Evolutionary conservation across 1,140 invertebrate species (phyloP).

Genomic region (Stenopsyche tienmushanensis): DNA sequence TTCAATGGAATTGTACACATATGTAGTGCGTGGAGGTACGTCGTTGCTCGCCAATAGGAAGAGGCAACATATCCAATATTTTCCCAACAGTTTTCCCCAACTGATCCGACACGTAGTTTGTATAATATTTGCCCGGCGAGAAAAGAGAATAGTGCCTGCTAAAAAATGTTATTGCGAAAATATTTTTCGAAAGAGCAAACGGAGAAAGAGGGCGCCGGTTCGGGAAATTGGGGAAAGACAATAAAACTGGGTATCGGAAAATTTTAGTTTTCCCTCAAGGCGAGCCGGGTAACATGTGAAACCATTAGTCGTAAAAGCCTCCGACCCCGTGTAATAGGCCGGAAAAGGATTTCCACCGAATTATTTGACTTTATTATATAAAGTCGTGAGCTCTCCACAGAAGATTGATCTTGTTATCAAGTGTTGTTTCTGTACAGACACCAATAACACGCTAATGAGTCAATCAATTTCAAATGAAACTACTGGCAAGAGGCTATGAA

Average conservation of each 20-base stretch:
- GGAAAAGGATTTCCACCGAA: constrained; percentile 14
- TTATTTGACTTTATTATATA: constrained; percentile 26
- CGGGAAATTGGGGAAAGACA: constrained; percentile 21
- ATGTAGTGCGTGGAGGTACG: too few species aligned
- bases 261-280: constrained; percentile 17
- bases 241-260: constrained; percentile 28
- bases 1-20: too few species aligned
- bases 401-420: too few species aligned
- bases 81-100: constrained; percentile 6
- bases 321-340: constrained; percentile 1
- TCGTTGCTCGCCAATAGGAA: too few species aligned
- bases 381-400: too few species aligned
- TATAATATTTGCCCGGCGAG: constrained; percentile 12
- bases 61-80: too few species aligned
- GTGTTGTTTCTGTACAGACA: too few species aligned
- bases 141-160: background rate
- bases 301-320: constrained; percentile 18
- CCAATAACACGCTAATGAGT: too few species aligned
- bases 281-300: constrained; percentile 17
- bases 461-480: too few species aligned
- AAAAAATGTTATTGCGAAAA: constrained; percentile 22
- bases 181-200: constrained; percentile 11
- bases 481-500: too few species aligned
- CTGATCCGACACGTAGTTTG: constrained; percentile 22
- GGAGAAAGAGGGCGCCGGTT: constrained; percentile 1